Percentiles rank a stretch among this genome's conserved stretches.
Conservation (phyloP, 1,140 invertebrate species). For the Maniola jurtina region DNA sequence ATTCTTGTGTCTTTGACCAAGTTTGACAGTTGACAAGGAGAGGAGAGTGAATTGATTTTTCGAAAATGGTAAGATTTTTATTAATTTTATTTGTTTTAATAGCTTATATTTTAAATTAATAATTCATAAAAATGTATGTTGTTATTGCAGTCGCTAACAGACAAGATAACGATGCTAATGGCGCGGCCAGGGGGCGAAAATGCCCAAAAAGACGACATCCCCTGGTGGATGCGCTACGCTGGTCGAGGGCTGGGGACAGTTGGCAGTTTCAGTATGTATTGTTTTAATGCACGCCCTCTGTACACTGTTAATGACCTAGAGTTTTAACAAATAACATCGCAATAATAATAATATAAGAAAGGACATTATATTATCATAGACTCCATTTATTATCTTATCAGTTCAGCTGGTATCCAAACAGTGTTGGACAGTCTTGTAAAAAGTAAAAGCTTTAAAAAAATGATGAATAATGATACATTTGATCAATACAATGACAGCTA, state of each 20-base stretch:
- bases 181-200: conserved; percentile 87
- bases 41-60: conserved; percentile 70
- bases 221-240: conserved; percentile 94
- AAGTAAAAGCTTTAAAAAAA: neutral
- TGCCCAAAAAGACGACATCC: conserved; percentile 87
- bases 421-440: neutral
- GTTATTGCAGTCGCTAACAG: conserved; percentile 84
- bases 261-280: conserved; percentile 83
- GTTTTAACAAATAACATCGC: neutral
- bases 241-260: conserved; percentile 90
- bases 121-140: conserved; percentile 41
- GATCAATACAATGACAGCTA: no score
- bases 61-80: conserved; percentile 69
- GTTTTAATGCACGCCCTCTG: conserved; percentile 22
- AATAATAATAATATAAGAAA: conserved; percentile 1
- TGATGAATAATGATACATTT: no score
- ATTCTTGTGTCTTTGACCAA: conserved; percentile 10
- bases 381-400: conserved; percentile 50
- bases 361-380: conserved; percentile 10
- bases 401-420: conserved; percentile 36
- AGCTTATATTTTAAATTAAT: conserved; percentile 16
- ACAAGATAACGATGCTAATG: conserved; percentile 88
- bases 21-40: conserved; percentile 49
- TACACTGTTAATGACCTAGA: neutral
- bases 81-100: conserved; percentile 16